Base-by-base conservation (phyloP, 2,888 invertebrate genomes). In the Caradrina clavipalpis region DNA sequence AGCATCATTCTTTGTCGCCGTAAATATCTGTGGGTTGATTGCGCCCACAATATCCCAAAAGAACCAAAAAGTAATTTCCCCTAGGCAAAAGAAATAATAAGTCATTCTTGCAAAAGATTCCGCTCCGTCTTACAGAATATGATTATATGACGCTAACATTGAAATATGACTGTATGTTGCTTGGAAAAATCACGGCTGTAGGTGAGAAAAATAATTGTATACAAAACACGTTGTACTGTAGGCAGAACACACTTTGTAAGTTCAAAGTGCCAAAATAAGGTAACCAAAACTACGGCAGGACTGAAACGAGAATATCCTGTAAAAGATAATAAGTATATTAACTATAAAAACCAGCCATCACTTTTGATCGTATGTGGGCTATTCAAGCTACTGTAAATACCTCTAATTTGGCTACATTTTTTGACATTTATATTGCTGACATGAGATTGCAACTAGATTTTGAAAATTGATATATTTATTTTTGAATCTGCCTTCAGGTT, bases 61-160 rank as follows among this genome's bases (percentile, higher is more conserved):
- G 82, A 81, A 64, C 80, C 75, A 73, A 78, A 84, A 84, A 76
- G 81, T 81, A 87, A 90, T 89, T 89, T 90, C 88, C 90, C 89
- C 60, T 74, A 87, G 89, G 88, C 81, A 73, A 82, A 76, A 76
- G 70, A 84, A 89, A 90, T 88, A 90, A 89, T 88, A 88, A 87
- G 83, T 86, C 78, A 75, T 83, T 85, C 56, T 82, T 74, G 69
- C 86, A 86, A 84, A 82, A 86, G 67, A 82, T 85, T 87, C 84
- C 78, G 78, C 60, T 69, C 3, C 45, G 17, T 45, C 45, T 45
- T 45, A 79, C 79, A 76, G 81, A 85, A 88, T 85, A 80, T 86
- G 78, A 89, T 88, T 86, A 84, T 82, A 84, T 83, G 66, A 69
- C 65, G 76, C 53, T 61, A 68, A 58, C 76, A 56, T 69, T 82